Evolutionary conservation across 2,797 vertebrate species (phyloP), one percentile per base, ranked within the genome.

Genomic region (Luscinia megarhynchos): DNA sequence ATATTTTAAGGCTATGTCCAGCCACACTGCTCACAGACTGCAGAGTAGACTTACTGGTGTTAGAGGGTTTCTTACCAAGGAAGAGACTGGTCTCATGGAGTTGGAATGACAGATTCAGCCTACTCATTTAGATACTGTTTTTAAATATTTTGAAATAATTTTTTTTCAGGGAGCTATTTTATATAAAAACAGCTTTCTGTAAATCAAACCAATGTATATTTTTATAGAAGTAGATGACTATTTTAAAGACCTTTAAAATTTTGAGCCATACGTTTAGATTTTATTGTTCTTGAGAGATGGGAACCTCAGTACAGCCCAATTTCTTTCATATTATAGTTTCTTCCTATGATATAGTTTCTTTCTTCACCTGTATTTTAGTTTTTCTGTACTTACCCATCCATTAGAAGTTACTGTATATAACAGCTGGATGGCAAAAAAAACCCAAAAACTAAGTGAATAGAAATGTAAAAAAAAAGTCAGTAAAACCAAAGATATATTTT

Each of bases 131-230:
- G 63, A 23, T 40, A 29, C 2, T 38, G 8, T 17, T 84, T 68
- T 87, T 84, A 40, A 94, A 24, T 69, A 75, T 87, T 95, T 94
- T 68, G 70, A 91, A 91, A 79, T 62, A 7, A 19, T 69, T 76
- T 83, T 84, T 90, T 90, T 43, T 59, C 48, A 90, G 57, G 5
- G 62, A 66, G n/a, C 9, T 89, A 22, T 78, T 63, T 91, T 58
- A 51, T 67, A 41, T 79, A 76, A 91, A 43, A 73, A 41, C 64
- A 38, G 62, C 15, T 68, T 87, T 73, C 46, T 57, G 23, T 54
- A 91, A 73, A 45, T 22, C 74, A 69, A 92, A 72, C 34, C 10
- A 43, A 34, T 5, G 5, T 21, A 24, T 87, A 32, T 88, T 86
- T 94, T 64, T 73, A 80, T 72, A 87, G 76, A 58, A 87, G 3